Evolutionary conservation across 2,888 invertebrate species (phyloP).

Genomic region (Steromphala cineraria): DNA sequence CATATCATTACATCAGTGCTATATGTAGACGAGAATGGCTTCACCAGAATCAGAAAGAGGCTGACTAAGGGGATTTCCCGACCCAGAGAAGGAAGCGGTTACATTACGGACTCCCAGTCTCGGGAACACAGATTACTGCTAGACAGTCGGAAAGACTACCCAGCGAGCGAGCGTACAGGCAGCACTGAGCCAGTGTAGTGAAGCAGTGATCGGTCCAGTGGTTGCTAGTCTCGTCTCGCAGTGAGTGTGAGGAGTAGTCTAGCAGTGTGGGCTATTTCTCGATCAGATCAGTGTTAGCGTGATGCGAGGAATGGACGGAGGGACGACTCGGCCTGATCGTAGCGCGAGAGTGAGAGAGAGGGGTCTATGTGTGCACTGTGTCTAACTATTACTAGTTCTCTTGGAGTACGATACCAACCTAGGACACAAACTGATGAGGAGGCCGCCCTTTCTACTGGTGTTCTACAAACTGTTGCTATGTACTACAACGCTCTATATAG

Average conservation of each 20-base stretch:
- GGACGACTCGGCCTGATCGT: neutral
- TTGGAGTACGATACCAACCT: too few relatives aligned
- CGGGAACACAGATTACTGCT: neutral
- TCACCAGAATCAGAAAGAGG: neutral
- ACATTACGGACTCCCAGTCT: neutral
- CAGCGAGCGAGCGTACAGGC: neutral
- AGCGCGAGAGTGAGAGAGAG: neutral
- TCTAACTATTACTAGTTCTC: neutral
- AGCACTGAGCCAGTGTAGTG: neutral
- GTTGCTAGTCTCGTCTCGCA: too few relatives aligned
- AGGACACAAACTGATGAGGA: too few relatives aligned
- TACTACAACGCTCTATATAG: neutral
- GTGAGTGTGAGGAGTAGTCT: neutral
- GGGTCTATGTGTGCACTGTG: neutral
- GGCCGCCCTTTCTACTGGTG: too few relatives aligned
- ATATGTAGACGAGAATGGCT: too few relatives aligned
- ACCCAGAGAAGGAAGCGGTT: neutral
- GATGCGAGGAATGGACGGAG: neutral
- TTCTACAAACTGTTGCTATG: neutral
- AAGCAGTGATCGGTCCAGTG: neutral
- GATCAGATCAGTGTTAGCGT: neutral
- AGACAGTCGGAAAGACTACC: neutral
- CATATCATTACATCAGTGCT: too few relatives aligned
- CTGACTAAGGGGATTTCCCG: constrained; percentile 8
- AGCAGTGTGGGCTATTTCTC: neutral